These are phyloP conservation scores for Falco novaeseelandiae DNA, from an alignment of 2,797 vertebrate genomes.

Conservation along the genomic window DNA sequence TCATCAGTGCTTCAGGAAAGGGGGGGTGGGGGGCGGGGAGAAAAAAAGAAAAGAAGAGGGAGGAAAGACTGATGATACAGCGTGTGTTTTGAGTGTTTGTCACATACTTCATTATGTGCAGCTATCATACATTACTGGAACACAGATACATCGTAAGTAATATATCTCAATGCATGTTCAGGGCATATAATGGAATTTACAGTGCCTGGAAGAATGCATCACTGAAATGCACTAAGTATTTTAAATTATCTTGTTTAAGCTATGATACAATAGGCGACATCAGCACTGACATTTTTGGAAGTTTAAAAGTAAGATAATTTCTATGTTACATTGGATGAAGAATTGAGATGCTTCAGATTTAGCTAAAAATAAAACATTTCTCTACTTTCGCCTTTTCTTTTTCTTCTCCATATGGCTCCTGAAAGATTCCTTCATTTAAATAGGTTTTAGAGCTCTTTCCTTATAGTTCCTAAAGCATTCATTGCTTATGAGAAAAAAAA, in stretches of 20 bases:
- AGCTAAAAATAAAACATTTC: constrained; percentile 77
- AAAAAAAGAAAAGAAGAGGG: background rate
- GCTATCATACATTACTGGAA: constrained; percentile 6
- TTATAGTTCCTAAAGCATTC: constrained; percentile 80
- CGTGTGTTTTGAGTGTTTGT: constrained; percentile 48
- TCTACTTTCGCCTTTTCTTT: constrained; percentile 66
- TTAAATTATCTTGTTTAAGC: constrained; percentile 45
- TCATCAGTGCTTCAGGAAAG: constrained; percentile 56
- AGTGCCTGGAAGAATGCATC: background rate
- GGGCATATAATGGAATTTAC: background rate
- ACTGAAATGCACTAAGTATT: background rate
- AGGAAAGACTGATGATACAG: constrained; percentile 42
- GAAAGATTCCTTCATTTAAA: constrained; percentile 80
- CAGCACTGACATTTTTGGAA: constrained; percentile 61
- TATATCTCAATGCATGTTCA: background rate
- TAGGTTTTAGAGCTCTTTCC: constrained; percentile 80
- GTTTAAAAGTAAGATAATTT: constrained; percentile 71
- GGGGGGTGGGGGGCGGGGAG: background rate
- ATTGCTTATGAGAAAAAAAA: constrained; percentile 75
- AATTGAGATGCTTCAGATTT: constrained; percentile 68
- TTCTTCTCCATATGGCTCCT: constrained; percentile 82
- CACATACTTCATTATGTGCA: constrained; percentile 34
- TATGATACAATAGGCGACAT: constrained; percentile 49
- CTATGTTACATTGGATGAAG: constrained; percentile 65
- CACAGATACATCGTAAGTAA: constrained; percentile 19